Percentiles rank a stretch among this genome's conserved stretches.
Evolutionary conservation across 2,113 vertebrate genomes (phyloP).

Genomic region (Gallinago jamesoni): DNA sequence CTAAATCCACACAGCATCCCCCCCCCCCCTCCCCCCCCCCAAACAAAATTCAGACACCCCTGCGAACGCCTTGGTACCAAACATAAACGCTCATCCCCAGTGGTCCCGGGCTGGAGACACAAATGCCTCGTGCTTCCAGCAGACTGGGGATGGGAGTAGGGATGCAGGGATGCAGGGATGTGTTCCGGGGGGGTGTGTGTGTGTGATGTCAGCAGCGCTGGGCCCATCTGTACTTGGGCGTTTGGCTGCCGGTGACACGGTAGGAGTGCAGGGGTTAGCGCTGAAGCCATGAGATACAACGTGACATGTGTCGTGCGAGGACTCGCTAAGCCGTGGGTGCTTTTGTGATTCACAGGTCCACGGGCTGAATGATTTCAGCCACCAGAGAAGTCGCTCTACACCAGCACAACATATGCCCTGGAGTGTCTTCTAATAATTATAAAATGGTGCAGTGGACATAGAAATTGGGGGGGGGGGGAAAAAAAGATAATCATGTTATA

Average conservation of each 20-base stretch:
- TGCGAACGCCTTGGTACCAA: neutral
- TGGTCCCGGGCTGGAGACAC: neutral
- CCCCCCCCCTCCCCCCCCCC: neutral
- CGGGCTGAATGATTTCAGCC: conserved; percentile 64
- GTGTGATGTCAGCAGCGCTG: neutral
- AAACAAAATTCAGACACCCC: neutral
- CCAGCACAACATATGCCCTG: conserved; percentile 59
- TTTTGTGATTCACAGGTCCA: conserved; percentile 64
- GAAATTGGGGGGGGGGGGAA: neutral
- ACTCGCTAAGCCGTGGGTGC: conserved; percentile 50
- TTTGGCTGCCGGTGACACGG: neutral
- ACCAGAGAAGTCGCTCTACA: conserved; percentile 64
- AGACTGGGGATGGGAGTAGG: neutral
- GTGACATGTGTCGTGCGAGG: conserved; percentile 46
- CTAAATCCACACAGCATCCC: neutral
- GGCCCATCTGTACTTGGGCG: neutral
- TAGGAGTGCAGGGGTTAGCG: neutral
- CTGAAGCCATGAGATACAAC: conserved; percentile 41
- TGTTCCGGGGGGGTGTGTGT: neutral
- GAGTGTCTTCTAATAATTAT: conserved; percentile 64
- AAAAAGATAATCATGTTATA: neutral
- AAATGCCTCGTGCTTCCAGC: neutral
- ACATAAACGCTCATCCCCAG: neutral
- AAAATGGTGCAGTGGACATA: conserved; percentile 44
- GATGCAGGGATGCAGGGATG: neutral